A percentile compares a stretch with the other conserved stretches of the same genome.
Conservation (phyloP, 2,888 invertebrate species). For the Epinotia nisella region DNA sequence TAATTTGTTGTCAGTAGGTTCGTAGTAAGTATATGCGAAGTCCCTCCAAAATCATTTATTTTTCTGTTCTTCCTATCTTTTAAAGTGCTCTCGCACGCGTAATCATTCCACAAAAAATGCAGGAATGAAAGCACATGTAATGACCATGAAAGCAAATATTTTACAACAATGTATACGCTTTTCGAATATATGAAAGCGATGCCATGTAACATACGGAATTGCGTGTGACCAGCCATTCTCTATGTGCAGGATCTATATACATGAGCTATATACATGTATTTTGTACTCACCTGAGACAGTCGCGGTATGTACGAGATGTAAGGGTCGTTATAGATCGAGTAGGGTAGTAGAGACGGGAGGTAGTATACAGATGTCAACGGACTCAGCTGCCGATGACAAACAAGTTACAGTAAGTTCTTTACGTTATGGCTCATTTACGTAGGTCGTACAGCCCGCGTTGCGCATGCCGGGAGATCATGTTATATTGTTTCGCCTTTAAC, state of each 20-base stretch:
- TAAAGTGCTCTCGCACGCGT: too few relatives aligned
- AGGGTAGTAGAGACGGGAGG: slow-evolving; percentile 71
- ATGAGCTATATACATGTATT: slow-evolving; percentile 32
- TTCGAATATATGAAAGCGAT: slow-evolving; percentile 15
- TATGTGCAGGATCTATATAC: slow-evolving; percentile 37
- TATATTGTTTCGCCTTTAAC: too few relatives aligned
- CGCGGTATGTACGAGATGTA: slow-evolving; percentile 75
- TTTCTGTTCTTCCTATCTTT: too few relatives aligned
- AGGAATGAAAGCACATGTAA: too few relatives aligned
- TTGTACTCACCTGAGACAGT: slow-evolving; percentile 76
- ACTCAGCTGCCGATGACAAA: slow-evolving; percentile 61
- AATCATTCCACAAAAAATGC: too few relatives aligned
- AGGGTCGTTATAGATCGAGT: slow-evolving; percentile 69
- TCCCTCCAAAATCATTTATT: too few relatives aligned
- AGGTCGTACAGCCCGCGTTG: too few relatives aligned
- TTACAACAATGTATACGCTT: neutral
- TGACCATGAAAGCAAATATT: neutral
- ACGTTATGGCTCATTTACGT: neutral
- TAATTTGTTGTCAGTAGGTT: too few relatives aligned
- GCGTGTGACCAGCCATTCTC: slow-evolving; percentile 21
- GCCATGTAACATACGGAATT: slow-evolving; percentile 7
- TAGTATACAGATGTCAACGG: slow-evolving; percentile 77
- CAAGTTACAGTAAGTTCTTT: neutral
- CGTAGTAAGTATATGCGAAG: too few relatives aligned
- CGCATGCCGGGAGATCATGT: too few relatives aligned